Conservation (phyloP, 2,888 invertebrate genomes). For the Cepaea hortensis region DNA sequence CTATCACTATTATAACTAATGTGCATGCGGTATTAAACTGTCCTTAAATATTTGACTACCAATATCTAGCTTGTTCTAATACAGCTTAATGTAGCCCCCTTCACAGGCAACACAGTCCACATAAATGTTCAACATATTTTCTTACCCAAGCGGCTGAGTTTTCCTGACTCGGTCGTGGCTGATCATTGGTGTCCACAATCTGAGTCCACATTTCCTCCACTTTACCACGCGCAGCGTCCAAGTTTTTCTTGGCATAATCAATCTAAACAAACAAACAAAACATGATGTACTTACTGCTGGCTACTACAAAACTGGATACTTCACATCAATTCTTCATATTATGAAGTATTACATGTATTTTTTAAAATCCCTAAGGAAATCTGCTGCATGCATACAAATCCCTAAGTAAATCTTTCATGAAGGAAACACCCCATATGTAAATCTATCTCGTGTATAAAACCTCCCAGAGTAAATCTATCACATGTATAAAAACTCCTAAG, state of each 20-base stretch:
- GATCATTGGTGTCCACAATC: conserved; percentile 21
- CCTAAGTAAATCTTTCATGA: too few species aligned
- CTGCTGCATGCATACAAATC: too few species aligned
- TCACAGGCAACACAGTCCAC: too few species aligned
- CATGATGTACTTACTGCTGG: neutral
- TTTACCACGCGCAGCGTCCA: conserved; percentile 51
- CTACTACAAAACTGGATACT: neutral
- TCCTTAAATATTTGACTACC: too few species aligned
- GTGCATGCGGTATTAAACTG: too few species aligned
- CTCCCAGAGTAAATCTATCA: too few species aligned
- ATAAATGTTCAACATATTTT: neutral
- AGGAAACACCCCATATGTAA: too few species aligned
- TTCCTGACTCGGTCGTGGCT: neutral
- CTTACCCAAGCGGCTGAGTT: conserved; percentile 19
- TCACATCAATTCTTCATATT: neutral
- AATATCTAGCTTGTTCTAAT: too few species aligned
- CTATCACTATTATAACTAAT: too few species aligned
- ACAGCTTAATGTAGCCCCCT: too few species aligned
- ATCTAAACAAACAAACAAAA: conserved; percentile 58
- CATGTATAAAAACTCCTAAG: too few species aligned
- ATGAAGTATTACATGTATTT: neutral
- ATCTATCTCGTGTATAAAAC: too few species aligned
- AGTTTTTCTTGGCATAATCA: conserved; percentile 67
- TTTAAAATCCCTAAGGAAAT: neutral
- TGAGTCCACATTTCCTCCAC: conserved; percentile 44